Percentiles rank a stretch among this genome's conserved stretches.
Evolutionary conservation across 2,888 invertebrate species (phyloP).

Genomic region (Aphrophora alni): DNA sequence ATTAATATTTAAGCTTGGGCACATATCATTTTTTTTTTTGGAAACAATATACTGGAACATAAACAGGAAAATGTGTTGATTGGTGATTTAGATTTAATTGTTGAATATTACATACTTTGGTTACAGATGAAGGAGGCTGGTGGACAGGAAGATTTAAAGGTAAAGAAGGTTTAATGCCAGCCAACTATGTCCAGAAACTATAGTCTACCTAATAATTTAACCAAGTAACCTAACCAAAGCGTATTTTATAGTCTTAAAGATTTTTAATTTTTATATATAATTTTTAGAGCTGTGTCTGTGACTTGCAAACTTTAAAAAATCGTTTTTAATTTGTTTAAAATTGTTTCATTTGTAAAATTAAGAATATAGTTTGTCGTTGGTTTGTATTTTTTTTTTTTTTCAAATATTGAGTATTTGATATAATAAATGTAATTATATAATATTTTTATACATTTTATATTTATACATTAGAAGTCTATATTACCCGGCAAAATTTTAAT

Average conservation of each 20-base stretch:
- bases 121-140: conserved; percentile 71
- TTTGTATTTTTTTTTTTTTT: background rate
- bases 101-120: conserved; percentile 2
- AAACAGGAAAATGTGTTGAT: too few species aligned
- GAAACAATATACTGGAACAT: too few species aligned
- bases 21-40: too few species aligned
- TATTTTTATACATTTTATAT: background rate
- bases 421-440: background rate
- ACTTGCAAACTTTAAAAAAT: too few species aligned
- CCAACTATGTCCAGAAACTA: conserved; percentile 66
- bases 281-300: too few species aligned
- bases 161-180: conserved; percentile 68
- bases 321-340: too few species aligned
- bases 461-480: too few species aligned
- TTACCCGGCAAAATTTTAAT: too few species aligned
- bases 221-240: background rate
- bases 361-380: too few species aligned
- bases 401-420: background rate
- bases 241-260: background rate
- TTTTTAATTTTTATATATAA: too few species aligned
- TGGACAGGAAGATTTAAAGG: conserved; percentile 67
- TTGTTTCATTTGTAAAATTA: too few species aligned
- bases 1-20: too few species aligned
- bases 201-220: conserved; percentile 39
- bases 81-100: background rate